These are phyloP conservation scores for Spodoptera littoralis DNA, from an alignment of 2,888 invertebrate genomes.

Conservation along the genomic window DNA sequence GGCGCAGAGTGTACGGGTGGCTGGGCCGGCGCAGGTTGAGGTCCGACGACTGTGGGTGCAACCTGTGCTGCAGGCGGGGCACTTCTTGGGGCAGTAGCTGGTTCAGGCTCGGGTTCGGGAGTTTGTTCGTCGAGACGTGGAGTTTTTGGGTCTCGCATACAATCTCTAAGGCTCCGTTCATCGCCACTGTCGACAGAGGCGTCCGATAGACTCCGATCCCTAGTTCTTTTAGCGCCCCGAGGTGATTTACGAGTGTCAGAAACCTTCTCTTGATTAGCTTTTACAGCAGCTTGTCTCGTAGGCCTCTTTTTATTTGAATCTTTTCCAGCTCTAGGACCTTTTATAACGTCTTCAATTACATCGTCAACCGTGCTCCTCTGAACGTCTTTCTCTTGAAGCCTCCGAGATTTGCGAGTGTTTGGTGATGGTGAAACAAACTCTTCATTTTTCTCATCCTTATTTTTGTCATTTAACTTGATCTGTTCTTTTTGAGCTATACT, in stretches of 20 bases:
- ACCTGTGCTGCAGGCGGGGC: slow-evolving; percentile 4
- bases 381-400: slow-evolving; percentile 93
- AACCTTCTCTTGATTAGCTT: slow-evolving; percentile 70
- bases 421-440: slow-evolving; percentile 90
- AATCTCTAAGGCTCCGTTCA: slow-evolving; percentile 82
- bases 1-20: slow-evolving; percentile 26
- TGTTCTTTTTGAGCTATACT: slow-evolving; percentile 80
- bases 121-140: slow-evolving; percentile 66
- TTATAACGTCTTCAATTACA: slow-evolving; percentile 96
- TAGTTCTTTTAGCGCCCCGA: slow-evolving; percentile 89
- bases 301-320: slow-evolving; percentile 86
- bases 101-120: slow-evolving; percentile 31
- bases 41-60: slow-evolving; percentile 30
- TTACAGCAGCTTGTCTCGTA: slow-evolving; percentile 85
- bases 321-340: slow-evolving; percentile 87
- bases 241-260: slow-evolving; percentile 76
- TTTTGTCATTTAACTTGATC: slow-evolving; percentile 72
- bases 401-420: slow-evolving; percentile 94
- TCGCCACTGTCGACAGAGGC: slow-evolving; percentile 90
- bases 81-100: slow-evolving; percentile 31
- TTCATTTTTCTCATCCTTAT: slow-evolving; percentile 86
- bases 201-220: slow-evolving; percentile 91
- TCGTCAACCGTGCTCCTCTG: slow-evolving; percentile 94
- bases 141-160: slow-evolving; percentile 68
- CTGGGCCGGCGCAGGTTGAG: slow-evolving; percentile 41